Percentiles rank a stretch among this genome's conserved stretches.
phyloP scores from a whole-genome alignment of 1,140 invertebrate species.

The Atta texana region DNA sequence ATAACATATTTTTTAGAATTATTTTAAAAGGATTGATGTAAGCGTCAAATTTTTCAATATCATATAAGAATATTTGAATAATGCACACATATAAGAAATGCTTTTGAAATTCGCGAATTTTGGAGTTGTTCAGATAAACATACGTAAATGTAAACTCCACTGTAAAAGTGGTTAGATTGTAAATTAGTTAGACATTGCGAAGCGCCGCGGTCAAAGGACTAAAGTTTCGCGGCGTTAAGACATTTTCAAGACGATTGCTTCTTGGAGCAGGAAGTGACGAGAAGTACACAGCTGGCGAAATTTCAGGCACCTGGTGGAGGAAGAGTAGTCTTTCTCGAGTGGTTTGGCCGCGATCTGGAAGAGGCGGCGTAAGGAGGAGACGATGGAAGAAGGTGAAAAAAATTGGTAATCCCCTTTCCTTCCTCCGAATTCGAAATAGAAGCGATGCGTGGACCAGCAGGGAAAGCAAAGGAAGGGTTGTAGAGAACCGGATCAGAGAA shows the following conservation, averaged over 20 bases:
- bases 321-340: conserved; percentile 63
- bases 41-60: background rate
- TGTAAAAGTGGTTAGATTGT: background rate
- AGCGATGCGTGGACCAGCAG: conserved; percentile 27
- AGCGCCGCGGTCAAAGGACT: background rate
- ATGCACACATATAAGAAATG: background rate
- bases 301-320: conserved; percentile 74
- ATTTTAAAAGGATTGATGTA: no score
- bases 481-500: conserved; percentile 65
- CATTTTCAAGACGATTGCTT: conserved; percentile 47
- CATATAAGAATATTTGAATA: background rate
- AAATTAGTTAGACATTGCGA: background rate
- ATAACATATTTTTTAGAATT: no score
- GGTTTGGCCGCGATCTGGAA: conserved; percentile 58
- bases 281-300: conserved; percentile 73
- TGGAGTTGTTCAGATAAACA: background rate
- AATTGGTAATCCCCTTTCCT: conserved; percentile 45
- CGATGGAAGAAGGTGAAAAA: conserved; percentile 29
- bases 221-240: conserved; percentile 37
- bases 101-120: background rate
- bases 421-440: background rate
- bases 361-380: conserved; percentile 16
- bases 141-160: background rate
- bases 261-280: conserved; percentile 55
- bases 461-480: conserved; percentile 61